Evolutionary conservation across 2,888 invertebrate genomes (phyloP), one percentile per base, ranked within the genome.

Genomic region (Ligdia adustata): DNA sequence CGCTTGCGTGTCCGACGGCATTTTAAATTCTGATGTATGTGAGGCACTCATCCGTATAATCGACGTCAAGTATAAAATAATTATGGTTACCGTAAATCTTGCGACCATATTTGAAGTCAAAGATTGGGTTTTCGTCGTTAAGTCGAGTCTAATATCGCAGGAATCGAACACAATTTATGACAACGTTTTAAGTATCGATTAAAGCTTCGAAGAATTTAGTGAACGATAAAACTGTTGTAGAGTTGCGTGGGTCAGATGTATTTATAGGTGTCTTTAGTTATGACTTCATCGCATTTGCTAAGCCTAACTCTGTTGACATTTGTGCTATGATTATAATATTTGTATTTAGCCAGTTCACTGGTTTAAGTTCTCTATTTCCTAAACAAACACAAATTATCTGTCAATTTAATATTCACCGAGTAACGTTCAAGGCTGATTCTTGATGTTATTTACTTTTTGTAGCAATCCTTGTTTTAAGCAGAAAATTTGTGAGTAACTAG

Each of bases 231-330:
- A 69, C 69, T 71, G 72, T 72, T 75, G 61, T 69, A 64, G 64
- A 59, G 59, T 64, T 74, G 82, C 71, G 86, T 86, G 78, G 85
- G 86, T 50, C 63, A 62, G 50, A 62, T 79, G 62, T 83, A 82
- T 83, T 84, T 85, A 79, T 81, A 77, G 78, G 66, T 72, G 76
- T 72, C 75, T 69, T 73, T 69, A 69, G 70, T 68, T 81, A 83
- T 86, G 88, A 87, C 84, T 82, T 88, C 87, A 88, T 83, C 80
- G 67, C 57, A 60, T 64, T 64, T n/a, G n/a, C n/a, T n/a, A n/a
- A n/a, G 64, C 60, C 51, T 47, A 62, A 63, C 60, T 68, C 58
- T 68, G 69, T 72, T 74, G 72, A 72, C 69, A 67, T 64, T 72
- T 65, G 51, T 71, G 65, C 52, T 61, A 49, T 58, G 54, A 60